Percentiles rank a stretch among this genome's conserved stretches.
These are phyloP conservation scores for Coracopsis vasa DNA, from an alignment of 2,113 vertebrate genomes.

Conservation along the genomic window DNA sequence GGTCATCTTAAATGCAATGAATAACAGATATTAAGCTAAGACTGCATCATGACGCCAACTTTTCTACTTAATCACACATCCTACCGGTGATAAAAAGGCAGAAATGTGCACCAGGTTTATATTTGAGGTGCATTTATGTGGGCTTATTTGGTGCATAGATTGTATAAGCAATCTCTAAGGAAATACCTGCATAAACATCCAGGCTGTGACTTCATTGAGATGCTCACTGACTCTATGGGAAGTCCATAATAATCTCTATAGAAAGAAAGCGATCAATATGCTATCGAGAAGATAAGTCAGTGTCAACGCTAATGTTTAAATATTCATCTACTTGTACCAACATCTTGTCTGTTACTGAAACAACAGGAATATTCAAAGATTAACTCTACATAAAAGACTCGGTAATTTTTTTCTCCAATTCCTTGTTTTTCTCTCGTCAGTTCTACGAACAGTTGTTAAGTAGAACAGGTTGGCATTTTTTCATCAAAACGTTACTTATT, in stretches of 20 bases:
- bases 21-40: neutral
- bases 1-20: neutral
- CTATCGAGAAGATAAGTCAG: constrained; percentile 61
- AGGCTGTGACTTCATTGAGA: constrained; percentile 39
- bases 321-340: constrained; percentile 62
- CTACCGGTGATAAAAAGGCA: neutral
- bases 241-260: constrained; percentile 40
- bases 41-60: neutral
- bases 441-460: constrained; percentile 66
- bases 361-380: constrained; percentile 70
- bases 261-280: constrained; percentile 51
- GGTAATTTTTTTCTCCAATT: constrained; percentile 56
- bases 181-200: neutral
- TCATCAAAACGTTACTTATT: constrained; percentile 71
- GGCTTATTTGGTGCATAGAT: neutral
- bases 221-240: constrained; percentile 35
- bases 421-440: constrained; percentile 63
- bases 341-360: constrained; percentile 65
- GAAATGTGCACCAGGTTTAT: neutral
- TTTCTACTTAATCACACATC: neutral
- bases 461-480: constrained; percentile 71
- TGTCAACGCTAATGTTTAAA: constrained; percentile 68
- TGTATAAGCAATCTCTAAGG: neutral
- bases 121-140: neutral
- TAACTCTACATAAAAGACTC: constrained; percentile 61